phyloP scores from a whole-genome alignment of 2,888 invertebrate genomes.

The Spodoptera picta region DNA sequence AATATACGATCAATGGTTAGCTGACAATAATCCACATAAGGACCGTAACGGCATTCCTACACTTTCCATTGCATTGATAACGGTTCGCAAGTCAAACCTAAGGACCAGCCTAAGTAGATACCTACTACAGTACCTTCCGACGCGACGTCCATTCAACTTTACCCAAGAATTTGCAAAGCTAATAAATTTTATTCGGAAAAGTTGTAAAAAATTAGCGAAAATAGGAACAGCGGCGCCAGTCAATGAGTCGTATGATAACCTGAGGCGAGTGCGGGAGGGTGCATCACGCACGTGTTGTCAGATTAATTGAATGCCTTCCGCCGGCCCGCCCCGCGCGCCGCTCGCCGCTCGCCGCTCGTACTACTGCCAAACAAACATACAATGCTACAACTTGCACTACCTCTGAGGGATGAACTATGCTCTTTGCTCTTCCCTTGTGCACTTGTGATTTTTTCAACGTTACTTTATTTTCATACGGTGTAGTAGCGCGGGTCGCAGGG shows the following conservation, averaged over 20 bases:
- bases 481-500: constrained; percentile 80
- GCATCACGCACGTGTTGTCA: constrained; percentile 85
- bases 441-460: constrained; percentile 76
- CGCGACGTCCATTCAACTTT: constrained; percentile 34
- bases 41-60: constrained; percentile 45
- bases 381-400: constrained; percentile 57
- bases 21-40: constrained; percentile 6
- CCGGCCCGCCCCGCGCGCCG: constrained; percentile 56
- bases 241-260: constrained; percentile 78
- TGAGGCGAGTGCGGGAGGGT: constrained; percentile 68
- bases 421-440: constrained; percentile 65
- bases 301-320: constrained; percentile 82
- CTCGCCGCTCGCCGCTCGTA: constrained; percentile 46
- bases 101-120: constrained; percentile 11
- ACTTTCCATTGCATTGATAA: constrained; percentile 44
- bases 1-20: neutral
- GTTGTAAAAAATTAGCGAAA: constrained; percentile 41
- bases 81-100: constrained; percentile 20
- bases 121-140: no score
- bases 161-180: neutral
- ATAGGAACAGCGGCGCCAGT: constrained; percentile 54
- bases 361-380: constrained; percentile 68
- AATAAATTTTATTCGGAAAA: constrained; percentile 27
- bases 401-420: constrained; percentile 54
- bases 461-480: constrained; percentile 77